Evolutionary conservation across 2,797 vertebrate species (phyloP), one percentile per base, ranked within the genome.

Genomic region (Eulemur mongoz): DNA sequence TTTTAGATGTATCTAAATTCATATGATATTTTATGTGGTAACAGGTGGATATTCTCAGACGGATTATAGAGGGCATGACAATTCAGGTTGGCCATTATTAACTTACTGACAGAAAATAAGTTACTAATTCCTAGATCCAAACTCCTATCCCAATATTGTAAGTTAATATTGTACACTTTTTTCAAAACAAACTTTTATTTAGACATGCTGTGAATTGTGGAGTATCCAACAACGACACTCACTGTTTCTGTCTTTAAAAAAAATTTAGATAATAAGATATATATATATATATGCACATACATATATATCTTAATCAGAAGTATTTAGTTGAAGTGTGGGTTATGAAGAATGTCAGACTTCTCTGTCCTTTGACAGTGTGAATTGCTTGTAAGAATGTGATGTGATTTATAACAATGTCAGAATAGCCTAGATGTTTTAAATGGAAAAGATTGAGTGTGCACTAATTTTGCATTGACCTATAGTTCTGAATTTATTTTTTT

Each of bases 401-500:
- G 8, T 72, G 52, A 50, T 48, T 80, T 78, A 67, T 50, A 90
- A 50, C 7, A 75, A 0, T 89, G 65, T 87, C 65, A 84, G 22
- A 63, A 38, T 70, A 82, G 22, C 17, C 45, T 59, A 85, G 40
- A 27, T 87, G 15, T 79, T 92, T 95, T 76, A 84, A 87, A 79
- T 87, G 48, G 59, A 92, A 91, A 97, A 38, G 20, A 75, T 45
- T 63, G 40, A 69, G 9, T 30, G 32, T 70, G 1, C 38, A 18
- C 92, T 94, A 67, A 73, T 93, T 94, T 94, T 61, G 5, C 38
- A 67, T 57, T 90, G 54, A 43, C 61, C 40, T 78, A 1, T 84
- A 85, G 14, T 97, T 95, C 43, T 94, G 38, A 92, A 67, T 94
- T 90, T 90, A 35, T 15, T 4, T 89, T 85, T 84, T 89, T 67